Conservation (phyloP, 1,140 invertebrate species). For the Microplitis demolitor region DNA sequence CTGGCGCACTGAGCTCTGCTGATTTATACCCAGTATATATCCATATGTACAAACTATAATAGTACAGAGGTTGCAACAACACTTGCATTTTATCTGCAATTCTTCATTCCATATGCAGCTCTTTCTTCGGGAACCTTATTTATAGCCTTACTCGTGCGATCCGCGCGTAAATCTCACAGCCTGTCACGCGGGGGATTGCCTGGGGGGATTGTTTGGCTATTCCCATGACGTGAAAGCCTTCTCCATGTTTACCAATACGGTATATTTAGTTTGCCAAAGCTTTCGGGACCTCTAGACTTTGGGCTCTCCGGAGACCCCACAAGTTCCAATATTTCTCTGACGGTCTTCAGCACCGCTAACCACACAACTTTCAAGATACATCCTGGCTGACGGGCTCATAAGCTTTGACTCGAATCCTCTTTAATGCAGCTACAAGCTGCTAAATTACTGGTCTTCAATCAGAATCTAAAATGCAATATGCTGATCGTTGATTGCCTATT, state of each 20-base stretch:
- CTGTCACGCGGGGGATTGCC: conserved; percentile 24
- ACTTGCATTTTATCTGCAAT: not conserved
- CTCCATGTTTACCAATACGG: not conserved
- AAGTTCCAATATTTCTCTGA: too few relatives aligned
- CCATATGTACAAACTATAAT: too few relatives aligned
- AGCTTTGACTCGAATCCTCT: too few relatives aligned
- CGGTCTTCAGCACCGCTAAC: not conserved
- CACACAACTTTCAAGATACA: conserved; percentile 10
- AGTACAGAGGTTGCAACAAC: too few relatives aligned
- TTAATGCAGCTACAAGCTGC: too few relatives aligned
- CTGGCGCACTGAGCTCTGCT: not conserved
- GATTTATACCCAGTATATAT: not conserved
- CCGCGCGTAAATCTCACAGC: conserved; percentile 22
- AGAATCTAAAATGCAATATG: too few relatives aligned
- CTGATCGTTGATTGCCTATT: too few relatives aligned
- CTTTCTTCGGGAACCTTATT: not conserved
- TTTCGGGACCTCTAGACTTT: too few relatives aligned
- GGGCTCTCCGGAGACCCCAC: not conserved
- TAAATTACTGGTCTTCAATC: too few relatives aligned
- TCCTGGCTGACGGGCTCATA: not conserved
- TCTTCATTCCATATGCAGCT: not conserved
- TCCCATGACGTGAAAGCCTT: conserved; percentile 4
- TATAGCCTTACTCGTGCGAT: conserved; percentile 13
- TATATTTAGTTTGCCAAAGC: not conserved
- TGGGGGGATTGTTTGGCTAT: conserved; percentile 26